Evolutionary conservation across 2,797 vertebrate genomes (phyloP).

Genomic region (Chloroceryle inda): DNA sequence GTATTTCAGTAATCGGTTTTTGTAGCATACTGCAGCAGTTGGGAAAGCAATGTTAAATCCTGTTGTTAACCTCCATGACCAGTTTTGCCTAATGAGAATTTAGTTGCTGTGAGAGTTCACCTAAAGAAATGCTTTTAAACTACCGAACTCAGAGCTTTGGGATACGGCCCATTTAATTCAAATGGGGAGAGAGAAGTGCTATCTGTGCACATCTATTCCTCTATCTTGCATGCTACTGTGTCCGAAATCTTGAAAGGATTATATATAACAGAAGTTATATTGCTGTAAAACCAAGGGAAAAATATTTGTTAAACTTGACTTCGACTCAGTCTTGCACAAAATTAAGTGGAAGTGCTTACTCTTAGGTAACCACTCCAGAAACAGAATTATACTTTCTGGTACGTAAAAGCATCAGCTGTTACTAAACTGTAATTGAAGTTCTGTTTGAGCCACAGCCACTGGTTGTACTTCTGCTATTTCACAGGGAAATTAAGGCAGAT

Average conservation of each 20-base stretch:
- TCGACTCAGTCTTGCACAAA: not conserved
- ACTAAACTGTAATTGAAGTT: not conserved
- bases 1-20: not conserved
- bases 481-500: not conserved
- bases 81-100: not conserved
- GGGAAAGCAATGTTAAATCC: not conserved
- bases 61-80: not conserved
- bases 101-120: not conserved
- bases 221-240: fast-evolving
- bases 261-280: not conserved
- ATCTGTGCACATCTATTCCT: not conserved
- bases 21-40: not conserved
- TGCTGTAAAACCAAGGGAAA: not conserved
- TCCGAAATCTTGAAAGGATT: not conserved
- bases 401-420: not conserved
- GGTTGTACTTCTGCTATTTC: not conserved
- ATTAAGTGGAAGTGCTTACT: not conserved
- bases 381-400: not conserved
- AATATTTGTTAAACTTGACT: not conserved
- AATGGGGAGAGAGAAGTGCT: not conserved
- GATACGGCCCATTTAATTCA: not conserved
- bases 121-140: not conserved
- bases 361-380: not conserved
- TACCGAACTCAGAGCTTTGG: not conserved
- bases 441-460: not conserved